Base-by-base conservation (phyloP, 1,140 invertebrate species). In the Eumaeus atala region DNA sequence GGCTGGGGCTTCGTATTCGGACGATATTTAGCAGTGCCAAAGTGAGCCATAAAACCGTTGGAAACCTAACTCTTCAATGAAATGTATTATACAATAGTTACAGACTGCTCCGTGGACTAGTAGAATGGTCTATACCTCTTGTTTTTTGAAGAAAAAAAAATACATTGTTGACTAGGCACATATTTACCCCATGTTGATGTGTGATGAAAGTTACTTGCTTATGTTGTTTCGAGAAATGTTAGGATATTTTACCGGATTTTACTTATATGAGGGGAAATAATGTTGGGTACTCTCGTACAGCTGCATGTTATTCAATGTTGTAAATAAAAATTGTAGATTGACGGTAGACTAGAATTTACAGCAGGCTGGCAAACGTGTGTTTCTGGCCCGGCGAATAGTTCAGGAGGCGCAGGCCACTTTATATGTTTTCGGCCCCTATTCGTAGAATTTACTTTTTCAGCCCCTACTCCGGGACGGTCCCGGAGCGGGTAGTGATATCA, bases 381-480 rank as follows among this genome's bases (percentile, higher is more conserved):
- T 59, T 58, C 61, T 61, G 64, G 69, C 60, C 63, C 61, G 60
- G 61, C 59, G 59, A 59, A 66, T 61, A 66, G 56, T 66, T 70
- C 59, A 61, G 62, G 64, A 62, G 65, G 48, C 61, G 64, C 68
- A 71, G 79, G 83, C 80, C 81, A 77, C 64, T 73, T 71, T 81
- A 86, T 87, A 87, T 87, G 83, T 87, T 87, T 85, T 77, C 74
- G 83, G 83, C 73, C 83, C n/a, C 71, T 73, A 67, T 77, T 75
- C 66, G 66, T 77, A 78, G 71, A 71, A 79, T 77, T 76, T 73
- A 77, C 67, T 72, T 62, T 74, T 71, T 66, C 61, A 64, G 63
- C 78, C 70, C 61, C 57, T 55, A 58, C 64, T 58, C 62, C 54
- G 54, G 38, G 58, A 40, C 38, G 57, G 51, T 58, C 56, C 35